Evolutionary conservation across 2,888 invertebrate genomes (phyloP), one percentile per base, ranked within the genome.

Genomic region (Pammene fasciana): DNA sequence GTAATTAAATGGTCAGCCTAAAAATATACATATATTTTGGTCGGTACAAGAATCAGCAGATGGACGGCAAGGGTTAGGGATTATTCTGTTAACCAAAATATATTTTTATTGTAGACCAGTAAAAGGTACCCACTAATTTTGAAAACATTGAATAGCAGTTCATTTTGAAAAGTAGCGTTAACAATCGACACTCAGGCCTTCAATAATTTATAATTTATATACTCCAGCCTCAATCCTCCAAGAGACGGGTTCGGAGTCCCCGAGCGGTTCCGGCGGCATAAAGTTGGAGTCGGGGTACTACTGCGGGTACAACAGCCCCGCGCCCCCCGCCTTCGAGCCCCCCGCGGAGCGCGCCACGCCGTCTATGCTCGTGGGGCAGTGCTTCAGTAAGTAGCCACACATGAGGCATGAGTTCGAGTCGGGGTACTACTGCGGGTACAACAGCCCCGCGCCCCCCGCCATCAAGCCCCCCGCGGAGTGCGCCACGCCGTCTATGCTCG

Each of bases 151-250:
- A n/a, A n/a, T n/a, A n/a, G n/a, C n/a, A n/a, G n/a, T n/a, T n/a
- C n/a, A n/a, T n/a, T n/a, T n/a, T n/a, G n/a, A n/a, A n/a, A n/a
- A n/a, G n/a, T n/a, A n/a, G n/a, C n/a, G n/a, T n/a, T n/a, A n/a
- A n/a, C n/a, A 36, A 36, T 36, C 10, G 6, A 41, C 9, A 14
- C 8, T 14, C 14, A 46, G 41, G 10, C 18, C 46, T 50, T 60
- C 55, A 50, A 60, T 56, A 16, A 45, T 8, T 26, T 10, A 14
- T 36, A 8, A 18, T 43, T 0, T 50, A 10, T 16, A 34, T n/a
- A 36, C 94, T 94, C 79, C 94, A 98, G 98, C 98, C 78, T 98
- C 98, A 84, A 98, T 99, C 86, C 95, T 98, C 88, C 97, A 97
- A 92, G 98, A 98, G 92, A 95, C 96, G 75, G 96, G 95, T 73